phyloP scores from a whole-genome alignment of 2,113 vertebrate species.

The Cromileptes altivelis region DNA sequence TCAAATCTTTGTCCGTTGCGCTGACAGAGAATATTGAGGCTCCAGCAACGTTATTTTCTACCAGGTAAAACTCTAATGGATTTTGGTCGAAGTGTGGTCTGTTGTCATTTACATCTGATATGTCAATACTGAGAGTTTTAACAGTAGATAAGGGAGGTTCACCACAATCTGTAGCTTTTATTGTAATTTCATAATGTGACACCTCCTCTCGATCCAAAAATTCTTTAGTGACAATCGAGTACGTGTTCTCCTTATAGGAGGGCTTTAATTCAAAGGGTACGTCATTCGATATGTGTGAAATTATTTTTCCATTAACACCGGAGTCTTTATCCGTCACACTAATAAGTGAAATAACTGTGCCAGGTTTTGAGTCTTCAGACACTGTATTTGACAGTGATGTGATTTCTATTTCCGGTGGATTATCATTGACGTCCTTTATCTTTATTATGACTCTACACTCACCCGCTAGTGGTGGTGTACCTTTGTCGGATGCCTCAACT shows the following conservation, averaged over 20 bases:
- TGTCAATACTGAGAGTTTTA: constrained; percentile 67
- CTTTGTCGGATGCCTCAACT: constrained; percentile 64
- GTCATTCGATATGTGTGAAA: constrained; percentile 80
- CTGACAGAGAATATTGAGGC: constrained; percentile 68
- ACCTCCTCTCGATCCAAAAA: constrained; percentile 64
- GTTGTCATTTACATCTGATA: constrained; percentile 83
- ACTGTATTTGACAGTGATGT: constrained; percentile 59
- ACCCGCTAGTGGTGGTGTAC: constrained; percentile 53
- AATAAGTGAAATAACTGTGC: constrained; percentile 56
- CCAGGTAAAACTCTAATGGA: constrained; percentile 65
- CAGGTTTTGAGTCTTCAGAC: constrained; percentile 44
- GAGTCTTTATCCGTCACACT: constrained; percentile 61
- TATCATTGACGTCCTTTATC: constrained; percentile 88
- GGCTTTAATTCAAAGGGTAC: constrained; percentile 64
- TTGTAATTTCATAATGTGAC: constrained; percentile 82
- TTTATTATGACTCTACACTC: constrained; percentile 76
- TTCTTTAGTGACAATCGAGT: constrained; percentile 57
- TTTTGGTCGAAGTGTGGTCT: constrained; percentile 63
- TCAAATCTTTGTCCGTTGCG: constrained; percentile 69
- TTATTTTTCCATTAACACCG: constrained; percentile 54
- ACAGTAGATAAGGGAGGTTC: constrained; percentile 65
- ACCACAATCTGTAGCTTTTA: constrained; percentile 78
- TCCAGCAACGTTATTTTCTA: constrained; percentile 77
- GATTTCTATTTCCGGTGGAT: constrained; percentile 60
- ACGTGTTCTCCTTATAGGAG: constrained; percentile 61